A percentile compares a stretch with the other conserved stretches of the same genome.
Evolutionary conservation across 2,113 vertebrate genomes (phyloP).

Genomic region (Recurvirostra avosetta): DNA sequence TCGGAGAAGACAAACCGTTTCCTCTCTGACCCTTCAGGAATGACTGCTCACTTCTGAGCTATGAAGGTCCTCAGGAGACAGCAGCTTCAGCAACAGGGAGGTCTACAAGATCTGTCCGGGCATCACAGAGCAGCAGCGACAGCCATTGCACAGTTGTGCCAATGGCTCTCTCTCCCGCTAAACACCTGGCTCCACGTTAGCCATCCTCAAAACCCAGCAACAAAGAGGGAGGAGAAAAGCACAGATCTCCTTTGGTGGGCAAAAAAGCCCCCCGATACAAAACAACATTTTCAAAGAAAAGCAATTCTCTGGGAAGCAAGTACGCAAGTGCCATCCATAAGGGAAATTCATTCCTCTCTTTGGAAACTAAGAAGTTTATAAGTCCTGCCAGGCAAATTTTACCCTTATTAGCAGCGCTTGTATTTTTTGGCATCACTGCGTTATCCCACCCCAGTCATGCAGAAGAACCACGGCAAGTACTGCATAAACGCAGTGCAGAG

Average conservation of each 20-base stretch:
- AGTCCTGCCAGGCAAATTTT: not conserved
- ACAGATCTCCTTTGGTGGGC: not conserved
- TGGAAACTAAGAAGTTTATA: not conserved
- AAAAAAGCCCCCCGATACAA: not conserved
- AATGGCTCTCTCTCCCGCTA: not conserved
- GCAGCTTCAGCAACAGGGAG: not conserved
- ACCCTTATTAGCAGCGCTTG: not conserved
- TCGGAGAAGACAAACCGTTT: not conserved
- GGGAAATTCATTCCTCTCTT: not conserved
- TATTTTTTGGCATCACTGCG: not conserved
- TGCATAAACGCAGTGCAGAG: not conserved
- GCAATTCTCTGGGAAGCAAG: not conserved
- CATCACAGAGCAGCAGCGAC: not conserved
- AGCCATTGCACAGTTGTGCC: not conserved
- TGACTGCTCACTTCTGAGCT: not conserved
- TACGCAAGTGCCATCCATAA: rapidly evolving
- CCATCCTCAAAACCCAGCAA: not conserved
- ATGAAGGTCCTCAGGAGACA: not conserved
- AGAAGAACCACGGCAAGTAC: not conserved
- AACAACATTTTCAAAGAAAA: not conserved
- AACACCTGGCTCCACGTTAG: not conserved
- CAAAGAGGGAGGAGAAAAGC: not conserved
- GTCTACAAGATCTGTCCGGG: not conserved
- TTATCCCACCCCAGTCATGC: not conserved
- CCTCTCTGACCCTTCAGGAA: not conserved